Base-by-base conservation (phyloP, 2,888 invertebrate genomes). In the Automeris io region DNA sequence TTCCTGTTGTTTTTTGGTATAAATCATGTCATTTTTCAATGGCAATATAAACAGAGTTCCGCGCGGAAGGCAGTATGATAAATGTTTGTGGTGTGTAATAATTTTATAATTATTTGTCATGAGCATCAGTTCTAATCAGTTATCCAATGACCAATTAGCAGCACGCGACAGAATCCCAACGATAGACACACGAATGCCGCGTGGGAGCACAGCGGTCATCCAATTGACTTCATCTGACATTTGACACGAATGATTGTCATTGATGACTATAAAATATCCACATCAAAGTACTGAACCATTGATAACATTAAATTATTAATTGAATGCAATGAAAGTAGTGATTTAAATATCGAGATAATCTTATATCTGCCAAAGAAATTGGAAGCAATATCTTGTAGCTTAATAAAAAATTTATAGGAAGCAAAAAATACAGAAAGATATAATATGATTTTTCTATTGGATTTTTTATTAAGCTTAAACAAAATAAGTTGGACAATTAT, bases 371-470 rank as follows among this genome's bases (percentile, higher is more conserved):
- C 4, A 34, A 22, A 13, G 34, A 35, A 40, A 35, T 21, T 9
- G 35, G 33, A 40, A 37, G 39, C 39, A 46, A 38, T 34, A 44
- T 34, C 13, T 6, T 22, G 21, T 21, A 22, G n/a, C 5, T 11
- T 9, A 11, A 25, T 25, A 25, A n/a, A n/a, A n/a, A n/a, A n/a
- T n/a, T n/a, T n/a, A n/a, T n/a, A n/a, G n/a, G n/a, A n/a, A n/a
- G n/a, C n/a, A n/a, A n/a, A n/a, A n/a, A n/a, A n/a, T n/a, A n/a
- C n/a, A n/a, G n/a, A n/a, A n/a, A n/a, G n/a, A n/a, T n/a, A n/a
- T n/a, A n/a, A n/a, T n/a, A n/a, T n/a, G n/a, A n/a, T n/a, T n/a
- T n/a, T n/a, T n/a, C n/a, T n/a, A n/a, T n/a, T n/a, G n/a, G n/a
- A n/a, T n/a, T n/a, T n/a, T n/a, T n/a, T n/a, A n/a, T n/a, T n/a